Conservation (phyloP, 2,113 vertebrate genomes). For the Indri indri region DNA sequence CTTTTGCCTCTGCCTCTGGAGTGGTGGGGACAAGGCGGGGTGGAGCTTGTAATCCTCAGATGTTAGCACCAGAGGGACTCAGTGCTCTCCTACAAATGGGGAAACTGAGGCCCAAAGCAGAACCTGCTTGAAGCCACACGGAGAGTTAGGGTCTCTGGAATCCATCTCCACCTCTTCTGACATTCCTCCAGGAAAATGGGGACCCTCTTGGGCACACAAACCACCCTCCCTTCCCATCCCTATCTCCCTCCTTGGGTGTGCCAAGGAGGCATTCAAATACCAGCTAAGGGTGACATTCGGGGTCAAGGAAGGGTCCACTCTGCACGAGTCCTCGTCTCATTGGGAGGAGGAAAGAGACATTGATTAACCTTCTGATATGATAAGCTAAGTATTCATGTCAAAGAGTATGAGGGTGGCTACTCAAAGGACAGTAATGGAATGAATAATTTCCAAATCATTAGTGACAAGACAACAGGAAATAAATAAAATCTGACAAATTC, state of each 20-base stretch:
- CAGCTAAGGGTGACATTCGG: neutral
- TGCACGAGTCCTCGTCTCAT: neutral
- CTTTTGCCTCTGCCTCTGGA: neutral
- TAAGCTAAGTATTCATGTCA: neutral
- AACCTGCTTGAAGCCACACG: too few relatives aligned
- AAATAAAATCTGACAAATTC: neutral
- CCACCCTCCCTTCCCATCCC: too few relatives aligned
- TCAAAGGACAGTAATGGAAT: neutral
- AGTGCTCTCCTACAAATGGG: neutral
- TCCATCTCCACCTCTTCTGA: neutral
- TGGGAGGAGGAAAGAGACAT: neutral
- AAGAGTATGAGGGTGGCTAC: neutral
- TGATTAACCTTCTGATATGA: neutral
- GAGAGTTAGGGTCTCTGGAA: neutral
- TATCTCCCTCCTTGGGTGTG: too few relatives aligned
- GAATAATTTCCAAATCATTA: neutral
- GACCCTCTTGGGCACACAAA: neutral
- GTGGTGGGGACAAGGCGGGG: neutral
- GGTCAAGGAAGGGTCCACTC: too few relatives aligned
- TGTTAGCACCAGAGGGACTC: neutral
- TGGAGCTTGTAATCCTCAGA: neutral
- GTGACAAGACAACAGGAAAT: neutral
- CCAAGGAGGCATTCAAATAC: neutral
- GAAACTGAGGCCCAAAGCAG: neutral
- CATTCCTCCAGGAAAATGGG: too few relatives aligned